Evolutionary conservation across 2,888 invertebrate genomes (phyloP), one percentile per base, ranked within the genome.

Genomic region (Amaurobius ferox): DNA sequence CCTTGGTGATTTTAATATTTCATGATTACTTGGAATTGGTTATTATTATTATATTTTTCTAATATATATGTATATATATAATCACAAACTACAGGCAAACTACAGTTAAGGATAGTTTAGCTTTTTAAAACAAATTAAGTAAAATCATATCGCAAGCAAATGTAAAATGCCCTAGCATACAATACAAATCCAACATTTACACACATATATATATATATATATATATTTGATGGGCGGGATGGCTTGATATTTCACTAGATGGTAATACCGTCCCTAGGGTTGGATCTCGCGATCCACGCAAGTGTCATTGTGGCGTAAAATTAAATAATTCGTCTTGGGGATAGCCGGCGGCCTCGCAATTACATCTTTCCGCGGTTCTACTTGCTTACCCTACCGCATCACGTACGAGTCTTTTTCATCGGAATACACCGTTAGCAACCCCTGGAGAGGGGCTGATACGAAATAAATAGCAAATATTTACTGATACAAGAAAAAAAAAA

Each of bases 261-360:
- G 48, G 72, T 73, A 66, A 48, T 70, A 64, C 29, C 30, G 73
- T 79, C 79, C 72, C 72, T n/a, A 48, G 81, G 39, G 81, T 32
- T 28, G 74, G 30, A 44, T 64, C 61, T 40, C 62, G 70, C 66
- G 77, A 48, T 48, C 72, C 62, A 72, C 77, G 77, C 77, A 70
- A 81, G 83, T 83, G 77, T 77, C 83, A 83, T 83, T 83, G 85
- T 78, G 78, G 72, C 85, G 85, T 66, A 78, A 85, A 85, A 85
- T 85, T 72, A 79, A 85, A 85, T 85, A 85, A 85, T 85, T 62
- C 85, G 85, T 85, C 78, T 73, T 66, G 85, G 85, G 13, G 70
- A 70, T 76, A 40, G 70, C 81, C 67, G 70, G 64, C 44, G 70
- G 76, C 74, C 73, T 74, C 74, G 73, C 80, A 80, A 80, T 80